Evolutionary conservation across 2,888 invertebrate genomes (phyloP).

Genomic region (Teinopalpus imperialis): DNA sequence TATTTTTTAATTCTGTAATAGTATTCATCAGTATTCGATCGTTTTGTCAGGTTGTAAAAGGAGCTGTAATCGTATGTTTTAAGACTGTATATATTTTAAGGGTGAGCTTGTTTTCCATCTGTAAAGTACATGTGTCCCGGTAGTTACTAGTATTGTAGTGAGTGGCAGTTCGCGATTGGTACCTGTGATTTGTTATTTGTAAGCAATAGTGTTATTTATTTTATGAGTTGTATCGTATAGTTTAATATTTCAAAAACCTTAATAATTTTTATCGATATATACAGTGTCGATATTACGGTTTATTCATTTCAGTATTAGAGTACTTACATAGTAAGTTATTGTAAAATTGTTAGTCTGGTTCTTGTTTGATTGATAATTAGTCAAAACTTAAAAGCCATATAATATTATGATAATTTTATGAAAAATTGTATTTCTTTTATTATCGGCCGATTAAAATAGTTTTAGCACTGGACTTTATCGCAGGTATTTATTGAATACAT

Average conservation of each 20-base stretch:
- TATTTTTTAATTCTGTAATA: slow-evolving; percentile 19
- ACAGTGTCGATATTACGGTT: neutral
- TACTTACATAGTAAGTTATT: no score
- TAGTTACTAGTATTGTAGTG: slow-evolving; percentile 26
- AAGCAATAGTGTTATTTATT: slow-evolving; percentile 64
- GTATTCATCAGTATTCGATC: slow-evolving; percentile 22
- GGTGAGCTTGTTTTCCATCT: slow-evolving; percentile 28
- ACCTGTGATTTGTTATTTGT: slow-evolving; percentile 77
- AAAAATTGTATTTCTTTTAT: no score
- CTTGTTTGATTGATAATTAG: no score
- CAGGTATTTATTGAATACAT: no score
- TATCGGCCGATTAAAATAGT: no score
- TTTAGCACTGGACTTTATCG: no score
- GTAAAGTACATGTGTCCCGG: slow-evolving; percentile 23
- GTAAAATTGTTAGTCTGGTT: no score
- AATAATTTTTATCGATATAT: slow-evolving; percentile 6
- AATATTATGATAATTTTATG: no score
- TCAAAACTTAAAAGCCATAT: no score
- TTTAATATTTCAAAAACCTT: slow-evolving; percentile 3
- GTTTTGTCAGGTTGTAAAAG: slow-evolving; percentile 57
- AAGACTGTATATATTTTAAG: slow-evolving; percentile 76
- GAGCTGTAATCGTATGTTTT: slow-evolving; percentile 59
- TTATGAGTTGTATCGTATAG: slow-evolving; percentile 38
- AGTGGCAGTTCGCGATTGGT: slow-evolving; percentile 60
- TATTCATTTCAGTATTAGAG: no score